phyloP scores from a whole-genome alignment of 2,797 vertebrate genomes.

The Rhinichthys osculus region DNA sequence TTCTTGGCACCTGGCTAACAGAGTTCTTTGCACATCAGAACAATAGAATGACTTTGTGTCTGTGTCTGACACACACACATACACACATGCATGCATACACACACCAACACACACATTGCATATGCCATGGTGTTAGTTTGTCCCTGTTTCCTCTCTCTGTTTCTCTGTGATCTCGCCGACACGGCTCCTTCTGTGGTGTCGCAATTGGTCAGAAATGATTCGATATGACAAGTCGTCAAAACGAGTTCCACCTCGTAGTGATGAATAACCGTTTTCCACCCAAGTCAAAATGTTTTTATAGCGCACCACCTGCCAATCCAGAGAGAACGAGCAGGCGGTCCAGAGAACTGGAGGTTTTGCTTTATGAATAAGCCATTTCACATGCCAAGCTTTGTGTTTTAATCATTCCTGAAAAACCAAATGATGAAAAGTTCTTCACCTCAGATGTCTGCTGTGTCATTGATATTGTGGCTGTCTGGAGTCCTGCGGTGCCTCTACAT shows the following conservation, averaged over 20 bases:
- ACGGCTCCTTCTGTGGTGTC: conserved; percentile 18
- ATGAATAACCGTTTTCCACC: background rate
- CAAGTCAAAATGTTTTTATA: conserved; percentile 2
- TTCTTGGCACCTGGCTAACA: conserved; percentile 39
- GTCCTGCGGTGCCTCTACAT: conserved; percentile 41
- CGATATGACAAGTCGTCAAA: conserved; percentile 40
- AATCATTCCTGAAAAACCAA: conserved; percentile 40
- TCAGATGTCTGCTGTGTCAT: conserved; percentile 59
- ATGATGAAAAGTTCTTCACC: conserved; percentile 34
- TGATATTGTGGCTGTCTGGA: conserved; percentile 59
- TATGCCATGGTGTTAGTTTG: conserved; percentile 56
- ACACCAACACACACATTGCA: conserved; percentile 58
- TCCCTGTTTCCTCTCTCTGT: conserved; percentile 49
- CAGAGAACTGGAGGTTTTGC: conserved; percentile 52
- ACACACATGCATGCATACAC: conserved; percentile 59
- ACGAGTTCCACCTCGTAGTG: background rate
- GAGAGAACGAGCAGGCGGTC: conserved; percentile 24
- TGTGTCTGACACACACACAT: conserved; percentile 67
- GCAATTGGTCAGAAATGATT: conserved; percentile 33
- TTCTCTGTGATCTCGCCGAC: conserved; percentile 54
- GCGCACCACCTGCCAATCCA: conserved; percentile 40
- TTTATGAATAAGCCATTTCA: conserved; percentile 34
- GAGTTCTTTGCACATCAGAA: conserved; percentile 23
- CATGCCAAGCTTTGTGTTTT: conserved; percentile 47
- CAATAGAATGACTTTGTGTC: conserved; percentile 61